These are phyloP conservation scores for Lagopus leucura DNA, from an alignment of 2,113 vertebrate species.

Conservation along the genomic window DNA sequence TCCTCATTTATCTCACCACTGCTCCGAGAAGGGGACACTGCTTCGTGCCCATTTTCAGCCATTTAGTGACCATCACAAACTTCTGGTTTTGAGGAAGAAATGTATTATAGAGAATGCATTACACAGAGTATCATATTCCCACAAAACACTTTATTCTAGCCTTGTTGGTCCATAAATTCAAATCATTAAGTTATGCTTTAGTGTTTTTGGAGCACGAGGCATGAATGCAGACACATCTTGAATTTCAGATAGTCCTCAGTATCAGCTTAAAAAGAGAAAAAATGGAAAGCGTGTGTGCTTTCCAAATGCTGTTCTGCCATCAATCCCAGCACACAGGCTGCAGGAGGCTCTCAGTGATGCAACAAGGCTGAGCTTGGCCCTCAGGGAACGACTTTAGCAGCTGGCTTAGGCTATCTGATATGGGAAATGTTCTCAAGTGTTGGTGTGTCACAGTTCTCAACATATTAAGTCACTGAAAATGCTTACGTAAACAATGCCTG, in stretches of 20 bases:
- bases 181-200: background rate
- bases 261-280: background rate
- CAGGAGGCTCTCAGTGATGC: background rate
- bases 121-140: background rate
- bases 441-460: conserved; percentile 53
- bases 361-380: background rate
- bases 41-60: background rate
- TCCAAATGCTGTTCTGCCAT: background rate
- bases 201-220: background rate
- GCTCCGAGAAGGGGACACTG: background rate
- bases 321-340: background rate
- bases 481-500: conserved; percentile 21
- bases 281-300: background rate
- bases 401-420: background rate
- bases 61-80: background rate
- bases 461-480: conserved; percentile 59
- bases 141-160: background rate
- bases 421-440: background rate
- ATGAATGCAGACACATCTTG: background rate
- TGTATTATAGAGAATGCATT: background rate
- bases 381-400: background rate
- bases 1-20: background rate
- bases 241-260: background rate
- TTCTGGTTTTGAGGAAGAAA: background rate
- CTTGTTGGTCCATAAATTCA: background rate